Conservation (phyloP, 2,888 invertebrate species). For the Drosophila mimetica region DNA sequence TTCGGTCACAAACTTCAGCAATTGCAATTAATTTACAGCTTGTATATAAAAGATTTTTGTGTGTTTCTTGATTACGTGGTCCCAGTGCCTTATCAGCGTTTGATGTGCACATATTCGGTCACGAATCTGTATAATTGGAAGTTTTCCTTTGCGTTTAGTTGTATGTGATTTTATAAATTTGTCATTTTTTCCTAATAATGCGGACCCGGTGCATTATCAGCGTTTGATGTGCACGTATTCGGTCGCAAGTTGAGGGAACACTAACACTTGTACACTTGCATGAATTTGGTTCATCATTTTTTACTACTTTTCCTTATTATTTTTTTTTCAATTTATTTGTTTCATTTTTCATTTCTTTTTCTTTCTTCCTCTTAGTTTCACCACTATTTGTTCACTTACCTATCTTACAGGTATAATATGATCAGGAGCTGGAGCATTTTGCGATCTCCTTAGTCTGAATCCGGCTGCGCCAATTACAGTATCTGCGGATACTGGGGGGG, state of each 20-base stretch:
- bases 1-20: background rate
- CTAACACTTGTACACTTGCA: slow-evolving; percentile 6
- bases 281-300: slow-evolving; percentile 7
- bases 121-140: too few species aligned
- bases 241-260: slow-evolving; percentile 2
- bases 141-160: too few species aligned
- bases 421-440: slow-evolving; percentile 7
- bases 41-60: background rate
- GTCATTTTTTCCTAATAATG: too few species aligned
- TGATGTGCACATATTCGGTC: too few species aligned
- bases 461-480: slow-evolving; percentile 2
- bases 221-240: slow-evolving; percentile 28
- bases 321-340: background rate
- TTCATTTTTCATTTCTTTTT: slow-evolving; percentile 1
- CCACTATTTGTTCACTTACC: slow-evolving; percentile 2
- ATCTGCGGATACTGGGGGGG: background rate
- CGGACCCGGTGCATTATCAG: too few species aligned
- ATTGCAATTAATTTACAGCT: background rate
- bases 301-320: background rate
- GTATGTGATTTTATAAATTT: slow-evolving; percentile 1
- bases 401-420: slow-evolving; percentile 2
- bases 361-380: background rate
- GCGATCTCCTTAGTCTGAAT: slow-evolving; percentile 2
- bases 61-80: background rate
- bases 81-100: too few species aligned